Evolutionary conservation across 2,113 vertebrate genomes (phyloP).

Genomic region (Ciconia boyciana): DNA sequence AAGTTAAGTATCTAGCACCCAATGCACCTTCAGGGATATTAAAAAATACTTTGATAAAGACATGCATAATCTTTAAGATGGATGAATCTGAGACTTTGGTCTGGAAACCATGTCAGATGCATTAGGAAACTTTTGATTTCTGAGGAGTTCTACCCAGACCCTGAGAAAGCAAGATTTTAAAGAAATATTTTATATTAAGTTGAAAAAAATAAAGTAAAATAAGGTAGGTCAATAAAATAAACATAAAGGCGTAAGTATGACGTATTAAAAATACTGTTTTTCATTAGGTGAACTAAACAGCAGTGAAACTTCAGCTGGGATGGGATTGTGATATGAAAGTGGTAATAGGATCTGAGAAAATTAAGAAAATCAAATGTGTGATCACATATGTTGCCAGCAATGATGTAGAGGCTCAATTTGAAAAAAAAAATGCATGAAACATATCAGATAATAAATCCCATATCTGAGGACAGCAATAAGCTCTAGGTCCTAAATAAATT

Average conservation of each 20-base stretch:
- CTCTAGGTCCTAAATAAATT: neutral
- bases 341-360: neutral
- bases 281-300: neutral
- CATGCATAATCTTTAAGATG: neutral
- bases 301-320: neutral
- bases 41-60: neutral
- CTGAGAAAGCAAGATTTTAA: neutral
- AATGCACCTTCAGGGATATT: neutral
- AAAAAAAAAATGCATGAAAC: neutral
- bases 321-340: neutral
- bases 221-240: neutral
- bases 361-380: neutral
- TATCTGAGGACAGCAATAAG: neutral
- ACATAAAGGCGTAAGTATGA: fast-evolving
- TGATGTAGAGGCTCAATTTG: neutral
- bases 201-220: neutral
- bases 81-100: neutral
- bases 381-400: neutral
- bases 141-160: neutral
- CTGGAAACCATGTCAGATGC: neutral
- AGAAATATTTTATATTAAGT: neutral
- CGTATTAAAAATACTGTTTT: neutral
- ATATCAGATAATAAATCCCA: neutral
- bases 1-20: neutral
- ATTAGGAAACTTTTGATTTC: neutral